These are phyloP conservation scores for Aricia artaxerxes DNA, from an alignment of 2,888 invertebrate genomes.

Conservation along the genomic window DNA sequence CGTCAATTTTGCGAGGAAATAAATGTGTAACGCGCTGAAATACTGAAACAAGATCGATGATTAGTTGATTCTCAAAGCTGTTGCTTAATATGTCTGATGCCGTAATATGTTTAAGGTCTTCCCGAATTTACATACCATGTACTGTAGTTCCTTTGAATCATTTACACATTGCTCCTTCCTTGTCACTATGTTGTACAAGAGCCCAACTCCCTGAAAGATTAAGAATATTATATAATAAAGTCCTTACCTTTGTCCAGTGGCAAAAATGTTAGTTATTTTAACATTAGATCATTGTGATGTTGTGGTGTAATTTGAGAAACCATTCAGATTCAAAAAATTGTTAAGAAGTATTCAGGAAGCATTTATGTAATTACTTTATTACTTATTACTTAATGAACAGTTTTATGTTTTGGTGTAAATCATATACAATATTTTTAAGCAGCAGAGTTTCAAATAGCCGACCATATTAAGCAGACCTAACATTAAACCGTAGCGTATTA, in stretches of 20 bases:
- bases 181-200: not conserved
- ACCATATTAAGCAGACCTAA: too few species aligned
- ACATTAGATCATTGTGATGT: too few species aligned
- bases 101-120: not conserved
- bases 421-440: not conserved
- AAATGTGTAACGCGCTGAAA: not conserved
- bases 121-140: not conserved
- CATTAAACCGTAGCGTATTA: not conserved
- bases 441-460: too few species aligned
- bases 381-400: too few species aligned
- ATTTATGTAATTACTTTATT: too few species aligned
- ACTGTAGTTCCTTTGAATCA: not conserved
- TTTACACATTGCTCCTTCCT: not conserved
- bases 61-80: too few species aligned
- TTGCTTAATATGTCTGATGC: too few species aligned
- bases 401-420: too few species aligned
- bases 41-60: constrained; percentile 7
- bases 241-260: not conserved
- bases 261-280: too few species aligned
- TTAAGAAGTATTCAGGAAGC: too few species aligned
- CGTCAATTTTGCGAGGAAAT: not conserved
- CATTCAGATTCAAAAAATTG: too few species aligned
- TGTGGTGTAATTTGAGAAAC: too few species aligned
- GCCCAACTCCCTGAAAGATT: not conserved
- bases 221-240: not conserved